phyloP scores from a whole-genome alignment of 2,113 vertebrate genomes.

The Tachysurus fulvidraco region DNA sequence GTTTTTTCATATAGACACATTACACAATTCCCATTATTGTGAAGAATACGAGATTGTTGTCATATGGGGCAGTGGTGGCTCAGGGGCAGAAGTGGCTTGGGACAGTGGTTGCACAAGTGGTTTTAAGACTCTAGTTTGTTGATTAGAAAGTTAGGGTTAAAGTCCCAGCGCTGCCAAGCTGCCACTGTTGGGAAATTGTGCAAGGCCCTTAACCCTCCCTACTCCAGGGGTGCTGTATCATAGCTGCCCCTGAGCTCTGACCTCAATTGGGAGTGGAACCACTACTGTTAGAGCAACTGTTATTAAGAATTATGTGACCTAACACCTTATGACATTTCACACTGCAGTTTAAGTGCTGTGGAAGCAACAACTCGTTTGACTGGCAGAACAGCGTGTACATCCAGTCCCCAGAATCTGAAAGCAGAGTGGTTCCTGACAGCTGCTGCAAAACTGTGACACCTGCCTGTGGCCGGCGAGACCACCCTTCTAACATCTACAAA shows the following conservation, averaged over 20 bases:
- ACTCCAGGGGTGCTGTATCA: too few relatives aligned
- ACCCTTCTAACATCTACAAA: conserved; percentile 88
- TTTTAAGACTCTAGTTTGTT: too few relatives aligned
- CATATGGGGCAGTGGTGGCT: not conserved
- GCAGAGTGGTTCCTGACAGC: conserved; percentile 80
- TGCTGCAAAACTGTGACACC: conserved; percentile 83
- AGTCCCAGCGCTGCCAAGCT: too few relatives aligned
- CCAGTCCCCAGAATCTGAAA: conserved; percentile 58
- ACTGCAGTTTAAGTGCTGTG: conserved; percentile 84
- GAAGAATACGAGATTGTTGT: not conserved
- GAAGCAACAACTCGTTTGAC: conserved; percentile 81
- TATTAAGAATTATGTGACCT: not conserved
- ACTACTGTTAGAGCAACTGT: not conserved
- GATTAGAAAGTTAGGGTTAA: too few relatives aligned
- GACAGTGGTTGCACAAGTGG: too few relatives aligned
- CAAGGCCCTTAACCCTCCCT: too few relatives aligned
- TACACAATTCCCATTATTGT: not conserved
- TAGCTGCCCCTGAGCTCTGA: too few relatives aligned
- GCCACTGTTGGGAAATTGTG: too few relatives aligned
- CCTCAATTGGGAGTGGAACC: too few relatives aligned
- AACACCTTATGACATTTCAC: not conserved
- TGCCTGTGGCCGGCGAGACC: conserved; percentile 75
- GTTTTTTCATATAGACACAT: not conserved
- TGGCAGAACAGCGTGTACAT: conserved; percentile 77
- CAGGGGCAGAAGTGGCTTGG: too few relatives aligned